Percentiles rank a stretch among this genome's conserved stretches.
Evolutionary conservation across 2,797 vertebrate genomes (phyloP).

Genomic region (Valencia hispanica): DNA sequence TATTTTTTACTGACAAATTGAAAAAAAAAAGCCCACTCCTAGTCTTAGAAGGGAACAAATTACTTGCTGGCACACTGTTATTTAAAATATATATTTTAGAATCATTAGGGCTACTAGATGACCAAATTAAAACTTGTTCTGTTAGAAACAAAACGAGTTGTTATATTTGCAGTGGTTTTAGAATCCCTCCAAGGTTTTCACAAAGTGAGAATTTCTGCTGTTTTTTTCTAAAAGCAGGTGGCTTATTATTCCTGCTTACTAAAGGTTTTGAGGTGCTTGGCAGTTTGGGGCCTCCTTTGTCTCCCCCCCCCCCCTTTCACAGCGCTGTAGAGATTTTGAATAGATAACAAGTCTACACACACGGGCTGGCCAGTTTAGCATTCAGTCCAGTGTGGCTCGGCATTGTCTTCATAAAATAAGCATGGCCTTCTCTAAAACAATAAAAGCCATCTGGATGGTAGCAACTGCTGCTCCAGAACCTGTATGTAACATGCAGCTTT

Average conservation of each 20-base stretch:
- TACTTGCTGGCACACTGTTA: neutral
- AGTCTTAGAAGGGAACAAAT: neutral
- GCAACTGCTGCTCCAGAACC: neutral
- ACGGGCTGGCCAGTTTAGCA: neutral
- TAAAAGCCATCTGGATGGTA: neutral
- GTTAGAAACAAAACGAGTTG: neutral
- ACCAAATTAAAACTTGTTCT: neutral
- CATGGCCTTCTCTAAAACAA: neutral
- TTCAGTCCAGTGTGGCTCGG: neutral
- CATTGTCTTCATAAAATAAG: slow-evolving; percentile 2
- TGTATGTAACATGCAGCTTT: neutral
- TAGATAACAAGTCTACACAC: neutral
- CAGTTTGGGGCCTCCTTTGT: slow-evolving; percentile 4
- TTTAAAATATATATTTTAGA: neutral
- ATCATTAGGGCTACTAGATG: neutral
- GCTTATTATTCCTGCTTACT: neutral
- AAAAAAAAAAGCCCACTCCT: neutral
- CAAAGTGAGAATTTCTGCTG: neutral
- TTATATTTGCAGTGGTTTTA: neutral
- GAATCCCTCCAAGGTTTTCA: neutral
- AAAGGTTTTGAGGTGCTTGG: slow-evolving; percentile 8
- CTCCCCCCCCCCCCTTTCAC: neutral
- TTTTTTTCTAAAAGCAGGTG: neutral
- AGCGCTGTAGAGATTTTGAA: neutral
- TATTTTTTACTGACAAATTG: neutral